Evolutionary conservation across 1,140 invertebrate species (phyloP), one percentile per base, ranked within the genome.

Genomic region (Subanguina moxae): DNA sequence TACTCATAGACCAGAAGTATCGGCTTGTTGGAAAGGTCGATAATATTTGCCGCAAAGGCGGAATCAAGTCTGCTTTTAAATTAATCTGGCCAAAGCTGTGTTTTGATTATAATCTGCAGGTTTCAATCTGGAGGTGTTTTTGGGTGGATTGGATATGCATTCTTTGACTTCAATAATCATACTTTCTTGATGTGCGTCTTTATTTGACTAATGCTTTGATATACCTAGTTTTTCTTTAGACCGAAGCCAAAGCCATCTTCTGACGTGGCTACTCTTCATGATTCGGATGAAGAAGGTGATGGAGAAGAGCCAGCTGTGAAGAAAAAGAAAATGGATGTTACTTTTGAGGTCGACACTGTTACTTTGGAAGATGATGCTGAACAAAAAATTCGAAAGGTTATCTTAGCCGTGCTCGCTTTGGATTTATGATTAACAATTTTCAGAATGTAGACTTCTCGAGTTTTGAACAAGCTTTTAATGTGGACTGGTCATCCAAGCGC

Each of bases 81-180:
- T 58, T 1, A 64, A 64, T 28, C 17, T 15, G 9, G 15, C 30
- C 8, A 57, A 42, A 48, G 32, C 63, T 67, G 17, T 21, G 19
- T 5, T 17, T 72, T 5, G 11, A 38, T 21, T 72, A 15, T 15
- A 19, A 59, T 17, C 15, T 77, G 30, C 70, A 77, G 78, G 7
- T 82, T 82, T 30, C 68, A 78, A 77, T 89, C 89, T 77, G 90
- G 90, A 0, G 91, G 93, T 85, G 90, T 94, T 19, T 95, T 90
- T 89, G 95, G 95, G 58, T 90, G 89, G 82, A 91, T 91, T 86
- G 93, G 94, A 1, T 96, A 89, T 84, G 89, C 89, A 76, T 94
- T 95, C 84, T 87, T 89, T 38, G 93, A 97, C 86, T 86, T 96
- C 17, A 88, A 89, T 45, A 87, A 88, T 32, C 91, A 94, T 83